Conservation (phyloP, 2,113 vertebrate species). For the Actenoides lindsayi region DNA sequence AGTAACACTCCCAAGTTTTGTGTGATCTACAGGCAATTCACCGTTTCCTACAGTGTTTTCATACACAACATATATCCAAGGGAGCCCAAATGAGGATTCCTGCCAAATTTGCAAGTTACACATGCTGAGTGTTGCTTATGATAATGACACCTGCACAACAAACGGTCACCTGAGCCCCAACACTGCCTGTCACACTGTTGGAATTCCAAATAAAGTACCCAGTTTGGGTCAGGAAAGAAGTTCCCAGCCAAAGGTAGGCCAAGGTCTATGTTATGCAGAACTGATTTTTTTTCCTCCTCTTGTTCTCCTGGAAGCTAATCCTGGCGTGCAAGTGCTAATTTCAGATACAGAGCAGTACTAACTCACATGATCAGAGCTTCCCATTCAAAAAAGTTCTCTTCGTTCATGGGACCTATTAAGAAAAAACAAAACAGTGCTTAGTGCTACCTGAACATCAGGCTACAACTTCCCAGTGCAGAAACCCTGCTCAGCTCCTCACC, state of each 20-base stretch:
- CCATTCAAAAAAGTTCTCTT: constrained; percentile 99
- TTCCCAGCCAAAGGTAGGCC: neutral
- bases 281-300: neutral
- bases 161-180: neutral
- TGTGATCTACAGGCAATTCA: neutral
- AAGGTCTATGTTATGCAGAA: neutral
- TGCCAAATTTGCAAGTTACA: neutral
- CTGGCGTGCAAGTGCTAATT: neutral
- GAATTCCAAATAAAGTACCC: neutral
- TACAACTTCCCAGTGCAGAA: neutral
- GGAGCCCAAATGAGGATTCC: neutral
- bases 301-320: neutral
- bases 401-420: constrained; percentile 90
- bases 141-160: neutral
- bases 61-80: neutral
- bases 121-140: neutral
- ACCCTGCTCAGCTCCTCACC: constrained; percentile 76
- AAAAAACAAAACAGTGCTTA: neutral
- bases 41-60: neutral
- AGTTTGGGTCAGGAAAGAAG: neutral
- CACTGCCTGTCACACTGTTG: neutral
- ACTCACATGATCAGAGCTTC: constrained; percentile 98
- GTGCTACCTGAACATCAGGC: neutral
- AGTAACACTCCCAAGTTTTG: neutral
- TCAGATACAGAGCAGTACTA: neutral